These are phyloP conservation scores for Ptyas mucosa DNA, from an alignment of 2,113 vertebrate genomes.

Conservation along the genomic window DNA sequence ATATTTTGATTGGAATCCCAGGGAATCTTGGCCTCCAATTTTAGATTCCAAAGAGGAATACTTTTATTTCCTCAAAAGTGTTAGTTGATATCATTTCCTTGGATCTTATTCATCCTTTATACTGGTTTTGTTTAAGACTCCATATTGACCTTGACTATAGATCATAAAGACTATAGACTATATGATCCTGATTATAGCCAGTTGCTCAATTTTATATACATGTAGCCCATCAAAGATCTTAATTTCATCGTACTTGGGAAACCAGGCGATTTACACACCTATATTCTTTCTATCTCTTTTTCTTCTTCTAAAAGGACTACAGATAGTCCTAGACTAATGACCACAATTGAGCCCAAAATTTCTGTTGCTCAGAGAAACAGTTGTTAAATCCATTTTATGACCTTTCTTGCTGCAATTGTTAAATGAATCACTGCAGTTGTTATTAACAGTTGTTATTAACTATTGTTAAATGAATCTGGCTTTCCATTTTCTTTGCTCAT, in stretches of 20 bases:
- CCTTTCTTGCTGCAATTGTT: background rate
- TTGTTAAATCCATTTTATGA: background rate
- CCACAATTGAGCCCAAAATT: background rate
- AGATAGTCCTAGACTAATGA: background rate
- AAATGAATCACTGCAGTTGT: background rate
- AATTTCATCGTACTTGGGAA: background rate
- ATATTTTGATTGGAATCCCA: background rate
- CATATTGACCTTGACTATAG: background rate
- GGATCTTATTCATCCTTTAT: background rate
- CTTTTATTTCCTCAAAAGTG: background rate
- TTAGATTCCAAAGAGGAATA: background rate
- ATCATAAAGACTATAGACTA: background rate
- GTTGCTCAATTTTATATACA: background rate
- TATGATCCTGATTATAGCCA: background rate
- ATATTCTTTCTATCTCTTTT: background rate
- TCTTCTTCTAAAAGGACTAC: background rate
- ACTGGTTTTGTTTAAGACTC: background rate
- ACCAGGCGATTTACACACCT: background rate
- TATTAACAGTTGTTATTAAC: too few relatives aligned
- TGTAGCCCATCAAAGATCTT: background rate
- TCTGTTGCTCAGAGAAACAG: background rate
- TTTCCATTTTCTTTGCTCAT: background rate
- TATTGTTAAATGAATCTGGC: background rate
- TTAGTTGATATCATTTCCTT: background rate
- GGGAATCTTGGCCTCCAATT: background rate